phyloP scores from a whole-genome alignment of 2,113 vertebrate species.

The Brevimyrus niger region DNA sequence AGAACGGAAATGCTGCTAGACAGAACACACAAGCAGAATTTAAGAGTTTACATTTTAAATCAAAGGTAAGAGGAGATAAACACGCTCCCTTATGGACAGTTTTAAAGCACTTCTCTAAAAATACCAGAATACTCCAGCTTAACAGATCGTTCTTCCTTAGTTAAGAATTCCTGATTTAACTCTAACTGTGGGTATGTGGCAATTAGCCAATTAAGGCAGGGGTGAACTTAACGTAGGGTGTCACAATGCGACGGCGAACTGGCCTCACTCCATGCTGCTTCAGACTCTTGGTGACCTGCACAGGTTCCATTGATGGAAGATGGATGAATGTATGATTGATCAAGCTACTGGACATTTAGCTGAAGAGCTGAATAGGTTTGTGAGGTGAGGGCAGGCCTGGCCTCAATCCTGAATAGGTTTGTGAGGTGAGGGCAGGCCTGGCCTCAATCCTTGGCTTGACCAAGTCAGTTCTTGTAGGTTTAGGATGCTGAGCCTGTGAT shows the following conservation, averaged over 20 bases:
- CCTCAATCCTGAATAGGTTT: neutral
- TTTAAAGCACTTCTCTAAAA: neutral
- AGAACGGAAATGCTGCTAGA: neutral
- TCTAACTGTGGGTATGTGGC: neutral
- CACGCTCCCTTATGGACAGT: neutral
- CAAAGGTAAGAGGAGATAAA: neutral
- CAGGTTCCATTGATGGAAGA: neutral
- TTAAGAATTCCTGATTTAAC: neutral
- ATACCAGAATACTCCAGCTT: neutral
- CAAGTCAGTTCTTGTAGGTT: neutral
- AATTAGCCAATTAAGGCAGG: neutral
- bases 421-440: neutral
- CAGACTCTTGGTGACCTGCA: neutral
- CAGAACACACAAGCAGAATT: neutral
- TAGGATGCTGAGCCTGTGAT: neutral
- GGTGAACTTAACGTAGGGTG: neutral
- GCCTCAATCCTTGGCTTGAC: neutral
- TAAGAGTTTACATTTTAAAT: constrained; percentile 1
- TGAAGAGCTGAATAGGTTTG: neutral
- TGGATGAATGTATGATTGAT: neutral
- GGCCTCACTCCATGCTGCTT: neutral
- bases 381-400: neutral
- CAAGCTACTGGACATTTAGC: neutral
- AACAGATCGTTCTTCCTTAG: neutral
- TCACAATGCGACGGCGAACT: neutral